Percentiles rank a stretch among this genome's conserved stretches.
Evolutionary conservation across 2,888 invertebrate species (phyloP).

Genomic region (Megastigmus dorsalis): DNA sequence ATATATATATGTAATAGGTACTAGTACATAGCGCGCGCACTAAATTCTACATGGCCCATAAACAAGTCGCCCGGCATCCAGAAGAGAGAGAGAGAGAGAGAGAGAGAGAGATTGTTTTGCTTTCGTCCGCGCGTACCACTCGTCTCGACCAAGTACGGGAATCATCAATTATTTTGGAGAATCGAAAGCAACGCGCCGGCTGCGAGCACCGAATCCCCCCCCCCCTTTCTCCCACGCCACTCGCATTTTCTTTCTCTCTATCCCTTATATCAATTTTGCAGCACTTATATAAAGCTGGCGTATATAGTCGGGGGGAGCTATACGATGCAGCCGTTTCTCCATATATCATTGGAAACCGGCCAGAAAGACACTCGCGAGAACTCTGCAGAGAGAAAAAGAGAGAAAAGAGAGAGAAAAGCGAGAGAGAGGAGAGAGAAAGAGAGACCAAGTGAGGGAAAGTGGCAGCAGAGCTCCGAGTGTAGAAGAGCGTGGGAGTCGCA

Average conservation of each 20-base stretch:
- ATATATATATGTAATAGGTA: background rate
- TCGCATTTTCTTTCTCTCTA: too few relatives aligned
- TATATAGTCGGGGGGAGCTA: too few relatives aligned
- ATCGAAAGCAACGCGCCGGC: too few relatives aligned
- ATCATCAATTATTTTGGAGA: constrained; percentile 5
- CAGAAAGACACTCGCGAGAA: background rate
- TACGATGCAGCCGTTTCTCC: background rate
- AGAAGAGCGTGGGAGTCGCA: constrained; percentile 35
- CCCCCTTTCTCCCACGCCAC: too few relatives aligned
- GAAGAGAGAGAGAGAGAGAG: too few relatives aligned
- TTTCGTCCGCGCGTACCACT: background rate
- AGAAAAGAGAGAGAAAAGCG: constrained; percentile 33
- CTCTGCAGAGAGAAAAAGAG: too few relatives aligned
- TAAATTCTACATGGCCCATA: too few relatives aligned
- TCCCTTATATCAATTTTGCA: background rate
- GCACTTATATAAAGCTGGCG: too few relatives aligned
- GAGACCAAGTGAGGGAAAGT: constrained; percentile 15
- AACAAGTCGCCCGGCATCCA: too few relatives aligned
- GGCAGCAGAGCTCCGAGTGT: too few relatives aligned
- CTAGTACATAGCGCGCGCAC: too few relatives aligned
- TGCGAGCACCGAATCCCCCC: too few relatives aligned
- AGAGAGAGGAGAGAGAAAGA: constrained; percentile 23
- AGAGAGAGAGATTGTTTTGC: background rate
- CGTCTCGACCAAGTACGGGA: background rate
- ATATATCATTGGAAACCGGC: background rate